Evolutionary conservation across 2,888 invertebrate genomes (phyloP).

Genomic region (Heliconius ethilla): DNA sequence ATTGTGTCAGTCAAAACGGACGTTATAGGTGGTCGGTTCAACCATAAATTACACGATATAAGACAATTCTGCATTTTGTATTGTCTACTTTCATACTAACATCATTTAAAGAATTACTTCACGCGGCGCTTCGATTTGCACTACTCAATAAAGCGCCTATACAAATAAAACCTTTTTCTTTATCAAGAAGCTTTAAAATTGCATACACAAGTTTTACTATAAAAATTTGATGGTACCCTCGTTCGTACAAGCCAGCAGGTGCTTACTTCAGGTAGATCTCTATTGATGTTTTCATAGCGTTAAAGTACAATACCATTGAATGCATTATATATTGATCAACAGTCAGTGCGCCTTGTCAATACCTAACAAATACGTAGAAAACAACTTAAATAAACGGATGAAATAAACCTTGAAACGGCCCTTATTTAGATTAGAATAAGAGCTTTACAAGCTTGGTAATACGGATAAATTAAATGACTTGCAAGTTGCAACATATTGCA

Average conservation of each 20-base stretch:
- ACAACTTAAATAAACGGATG: not conserved
- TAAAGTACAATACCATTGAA: constrained; percentile 60
- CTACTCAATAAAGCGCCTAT: constrained; percentile 11
- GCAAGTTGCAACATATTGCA: constrained; percentile 6
- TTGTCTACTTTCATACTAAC: constrained; percentile 42
- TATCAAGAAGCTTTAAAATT: constrained; percentile 37
- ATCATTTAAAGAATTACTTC: constrained; percentile 52
- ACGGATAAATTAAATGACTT: constrained; percentile 14
- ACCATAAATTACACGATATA: constrained; percentile 31
- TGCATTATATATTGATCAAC: constrained; percentile 55
- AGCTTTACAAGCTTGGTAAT: not conserved
- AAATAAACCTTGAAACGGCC: constrained; percentile 6
- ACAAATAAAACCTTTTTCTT: constrained; percentile 42
- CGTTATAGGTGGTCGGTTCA: constrained; percentile 43
- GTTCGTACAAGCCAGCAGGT: constrained; percentile 64
- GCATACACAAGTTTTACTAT: constrained; percentile 21
- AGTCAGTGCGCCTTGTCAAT: constrained; percentile 46
- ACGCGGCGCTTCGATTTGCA: constrained; percentile 73
- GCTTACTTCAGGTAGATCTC: constrained; percentile 70
- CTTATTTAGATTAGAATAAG: constrained; percentile 26
- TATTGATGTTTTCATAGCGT: constrained; percentile 66
- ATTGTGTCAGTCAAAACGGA: not conserved
- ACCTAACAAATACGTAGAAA: constrained; percentile 37
- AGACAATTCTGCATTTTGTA: constrained; percentile 29
- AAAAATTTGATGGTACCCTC: constrained; percentile 19